phyloP scores from a whole-genome alignment of 2,113 vertebrate genomes.

The Eira barbara region DNA sequence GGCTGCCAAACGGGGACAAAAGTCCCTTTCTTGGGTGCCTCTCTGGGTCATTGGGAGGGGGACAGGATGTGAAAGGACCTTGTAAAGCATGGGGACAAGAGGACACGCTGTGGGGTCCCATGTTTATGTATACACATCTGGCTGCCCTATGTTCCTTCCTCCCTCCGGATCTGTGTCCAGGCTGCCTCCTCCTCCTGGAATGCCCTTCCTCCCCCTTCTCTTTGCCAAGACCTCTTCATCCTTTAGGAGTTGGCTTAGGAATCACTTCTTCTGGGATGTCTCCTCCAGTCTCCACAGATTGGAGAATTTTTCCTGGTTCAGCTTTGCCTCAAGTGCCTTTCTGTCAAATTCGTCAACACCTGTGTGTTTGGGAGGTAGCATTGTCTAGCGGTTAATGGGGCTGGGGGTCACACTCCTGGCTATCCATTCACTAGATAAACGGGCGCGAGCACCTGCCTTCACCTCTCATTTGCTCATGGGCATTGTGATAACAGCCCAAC shows the following conservation, averaged over 20 bases:
- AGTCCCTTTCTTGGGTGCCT: neutral
- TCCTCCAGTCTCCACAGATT: neutral
- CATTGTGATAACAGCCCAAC: neutral
- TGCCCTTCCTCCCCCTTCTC: neutral
- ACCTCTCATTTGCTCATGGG: neutral
- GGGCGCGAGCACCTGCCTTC: neutral
- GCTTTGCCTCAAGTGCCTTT: neutral
- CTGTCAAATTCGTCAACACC: neutral
- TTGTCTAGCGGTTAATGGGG: neutral
- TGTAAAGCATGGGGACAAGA: neutral
- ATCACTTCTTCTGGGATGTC: neutral
- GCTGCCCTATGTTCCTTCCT: neutral
- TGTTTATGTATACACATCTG: neutral
- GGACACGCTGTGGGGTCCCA: neutral
- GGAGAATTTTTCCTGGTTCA: neutral
- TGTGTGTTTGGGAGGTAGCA: neutral
- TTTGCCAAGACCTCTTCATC: neutral
- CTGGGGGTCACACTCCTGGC: neutral
- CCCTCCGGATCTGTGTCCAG: neutral
- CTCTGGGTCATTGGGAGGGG: neutral
- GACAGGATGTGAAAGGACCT: neutral
- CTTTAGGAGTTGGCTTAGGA: neutral
- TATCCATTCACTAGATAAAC: no score
- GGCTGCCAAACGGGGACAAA: neutral
- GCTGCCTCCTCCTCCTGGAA: neutral